phyloP scores from a whole-genome alignment of 2,113 vertebrate species.

The Mustelus asterias region DNA sequence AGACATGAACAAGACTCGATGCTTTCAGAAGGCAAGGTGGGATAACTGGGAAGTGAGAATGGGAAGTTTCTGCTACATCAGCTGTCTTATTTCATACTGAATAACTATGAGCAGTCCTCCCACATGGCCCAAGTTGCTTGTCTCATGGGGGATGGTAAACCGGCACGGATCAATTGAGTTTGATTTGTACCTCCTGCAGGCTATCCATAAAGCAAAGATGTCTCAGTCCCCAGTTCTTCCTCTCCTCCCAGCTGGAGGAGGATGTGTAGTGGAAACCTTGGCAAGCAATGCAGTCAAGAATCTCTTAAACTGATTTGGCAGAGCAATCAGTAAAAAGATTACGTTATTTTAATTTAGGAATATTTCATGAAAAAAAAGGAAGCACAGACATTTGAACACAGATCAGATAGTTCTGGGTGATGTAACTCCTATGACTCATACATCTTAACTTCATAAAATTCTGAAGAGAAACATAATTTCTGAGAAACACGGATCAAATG shows the following conservation, averaged over 20 bases:
- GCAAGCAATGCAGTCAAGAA: neutral
- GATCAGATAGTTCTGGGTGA: neutral
- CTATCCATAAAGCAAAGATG: neutral
- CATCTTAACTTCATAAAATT: neutral
- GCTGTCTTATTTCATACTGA: neutral
- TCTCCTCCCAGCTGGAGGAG: neutral
- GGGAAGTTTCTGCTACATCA: neutral
- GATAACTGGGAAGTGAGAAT: neutral
- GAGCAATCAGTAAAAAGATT: neutral
- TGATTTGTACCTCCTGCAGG: neutral
- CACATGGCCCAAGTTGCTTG: neutral
- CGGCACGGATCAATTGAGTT: neutral
- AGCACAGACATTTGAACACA: neutral
- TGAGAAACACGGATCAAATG: neutral
- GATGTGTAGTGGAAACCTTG: neutral
- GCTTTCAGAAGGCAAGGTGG: neutral
- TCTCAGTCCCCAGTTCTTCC: neutral
- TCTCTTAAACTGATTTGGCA: conserved; percentile 1
- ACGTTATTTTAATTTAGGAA: neutral
- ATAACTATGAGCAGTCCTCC: neutral
- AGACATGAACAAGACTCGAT: neutral
- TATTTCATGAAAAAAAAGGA: neutral
- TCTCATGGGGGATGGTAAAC: neutral
- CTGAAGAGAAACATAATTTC: neutral
- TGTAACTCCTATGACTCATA: neutral